Evolutionary conservation across 2,888 invertebrate species (phyloP).

Genomic region (Eugnorisma glareosa): DNA sequence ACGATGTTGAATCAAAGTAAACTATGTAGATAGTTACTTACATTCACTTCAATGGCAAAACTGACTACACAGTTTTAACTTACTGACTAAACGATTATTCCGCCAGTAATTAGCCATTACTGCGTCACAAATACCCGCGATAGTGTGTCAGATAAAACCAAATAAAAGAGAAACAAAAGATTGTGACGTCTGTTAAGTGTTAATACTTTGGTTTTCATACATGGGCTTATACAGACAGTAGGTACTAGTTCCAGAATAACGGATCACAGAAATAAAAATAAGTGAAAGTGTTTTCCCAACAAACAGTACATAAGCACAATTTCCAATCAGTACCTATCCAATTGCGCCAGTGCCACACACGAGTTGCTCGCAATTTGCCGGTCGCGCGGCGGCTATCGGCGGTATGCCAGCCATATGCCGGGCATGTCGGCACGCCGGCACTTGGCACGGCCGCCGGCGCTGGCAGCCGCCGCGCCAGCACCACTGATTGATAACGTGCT

Average conservation of each 20-base stretch:
- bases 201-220: neutral
- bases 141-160: neutral
- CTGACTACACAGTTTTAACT: neutral
- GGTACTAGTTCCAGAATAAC: neutral
- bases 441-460: constrained; percentile 65
- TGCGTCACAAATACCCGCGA: neutral
- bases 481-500: constrained; percentile 64
- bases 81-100: neutral
- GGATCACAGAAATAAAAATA: neutral
- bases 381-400: constrained; percentile 58
- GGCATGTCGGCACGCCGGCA: constrained; percentile 67
- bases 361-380: constrained; percentile 60
- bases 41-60: neutral
- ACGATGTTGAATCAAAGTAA: neutral
- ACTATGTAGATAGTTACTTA: too few relatives aligned
- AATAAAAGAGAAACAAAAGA: neutral
- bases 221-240: neutral
- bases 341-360: constrained; percentile 51
- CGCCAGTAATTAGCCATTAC: neutral
- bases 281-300: neutral
- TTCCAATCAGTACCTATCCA: constrained; percentile 21
- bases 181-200: neutral
- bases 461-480: constrained; percentile 41
- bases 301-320: neutral
- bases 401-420: constrained; percentile 62